phyloP scores from a whole-genome alignment of 1,140 invertebrate species.

The Drosophila bifasciata region DNA sequence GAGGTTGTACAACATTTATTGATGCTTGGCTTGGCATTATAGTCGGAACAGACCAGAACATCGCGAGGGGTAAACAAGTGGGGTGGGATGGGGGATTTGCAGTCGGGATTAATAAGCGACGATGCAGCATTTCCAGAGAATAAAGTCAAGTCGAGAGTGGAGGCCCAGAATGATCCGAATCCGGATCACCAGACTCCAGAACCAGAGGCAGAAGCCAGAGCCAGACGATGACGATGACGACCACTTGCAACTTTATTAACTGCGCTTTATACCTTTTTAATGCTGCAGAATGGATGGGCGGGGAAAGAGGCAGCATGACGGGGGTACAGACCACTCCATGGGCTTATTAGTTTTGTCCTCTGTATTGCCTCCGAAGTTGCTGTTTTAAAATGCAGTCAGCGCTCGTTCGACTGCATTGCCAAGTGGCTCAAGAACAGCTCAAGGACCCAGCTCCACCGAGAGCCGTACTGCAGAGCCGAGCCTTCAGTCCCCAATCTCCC shows the following conservation, averaged over 20 bases:
- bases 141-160: constrained; percentile 4
- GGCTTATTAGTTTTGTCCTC: constrained; percentile 69
- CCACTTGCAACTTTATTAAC: constrained; percentile 77
- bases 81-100: constrained; percentile 61
- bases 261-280: constrained; percentile 70
- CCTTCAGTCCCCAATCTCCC: background rate
- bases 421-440: constrained; percentile 51
- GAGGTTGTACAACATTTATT: constrained; percentile 74
- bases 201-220: constrained; percentile 1
- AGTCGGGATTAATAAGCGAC: constrained; percentile 70
- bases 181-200: constrained; percentile 1
- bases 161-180: constrained; percentile 1
- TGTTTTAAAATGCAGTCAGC: constrained; percentile 66
- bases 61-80: too few species aligned
- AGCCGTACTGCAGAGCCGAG: background rate
- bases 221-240: constrained; percentile 37
- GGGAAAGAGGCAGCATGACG: background rate
- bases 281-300: too few species aligned
- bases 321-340: constrained; percentile 46
- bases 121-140: constrained; percentile 27
- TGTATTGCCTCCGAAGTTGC: constrained; percentile 35
- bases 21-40: constrained; percentile 71
- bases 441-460: constrained; percentile 19
- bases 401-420: constrained; percentile 67
- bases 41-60: constrained; percentile 14